A percentile compares a stretch with the other conserved stretches of the same genome.
Conservation (phyloP, 2,113 vertebrate genomes). For the Xenus cinereus region DNA sequence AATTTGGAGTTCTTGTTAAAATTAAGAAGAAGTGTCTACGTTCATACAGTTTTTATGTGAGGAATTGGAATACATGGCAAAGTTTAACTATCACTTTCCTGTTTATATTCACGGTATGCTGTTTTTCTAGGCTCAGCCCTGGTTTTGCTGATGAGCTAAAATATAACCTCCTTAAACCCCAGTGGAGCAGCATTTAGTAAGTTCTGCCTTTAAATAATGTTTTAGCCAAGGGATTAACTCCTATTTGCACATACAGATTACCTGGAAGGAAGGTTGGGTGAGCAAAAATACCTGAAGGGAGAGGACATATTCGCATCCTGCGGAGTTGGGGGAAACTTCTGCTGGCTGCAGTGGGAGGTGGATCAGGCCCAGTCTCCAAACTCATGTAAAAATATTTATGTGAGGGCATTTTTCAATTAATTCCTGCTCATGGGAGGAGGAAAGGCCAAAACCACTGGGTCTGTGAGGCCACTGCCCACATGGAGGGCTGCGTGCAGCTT, state of each 20-base stretch:
- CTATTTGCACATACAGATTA: slow-evolving; percentile 27
- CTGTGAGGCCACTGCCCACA: neutral
- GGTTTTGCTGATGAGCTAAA: slow-evolving; percentile 59
- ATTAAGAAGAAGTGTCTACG: neutral
- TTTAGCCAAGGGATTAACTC: slow-evolving; percentile 28
- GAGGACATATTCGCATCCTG: neutral
- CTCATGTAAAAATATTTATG: neutral
- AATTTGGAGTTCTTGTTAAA: neutral
- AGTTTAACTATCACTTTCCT: slow-evolving; percentile 28
- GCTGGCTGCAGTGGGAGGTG: neutral
- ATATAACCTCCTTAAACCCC: slow-evolving; percentile 29
- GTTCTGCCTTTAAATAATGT: slow-evolving; percentile 35
- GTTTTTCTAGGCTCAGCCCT: slow-evolving; percentile 51
- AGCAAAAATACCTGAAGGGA: neutral
- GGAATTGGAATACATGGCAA: neutral
- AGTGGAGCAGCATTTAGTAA: slow-evolving; percentile 26
- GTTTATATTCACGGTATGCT: slow-evolving; percentile 36
- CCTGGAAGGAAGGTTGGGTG: neutral
- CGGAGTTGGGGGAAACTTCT: neutral
- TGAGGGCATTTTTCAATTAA: slow-evolving; percentile 1
- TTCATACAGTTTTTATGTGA: neutral
- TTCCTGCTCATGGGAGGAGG: neutral
- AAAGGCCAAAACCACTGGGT: neutral
- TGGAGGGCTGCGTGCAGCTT: neutral
- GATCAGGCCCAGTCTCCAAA: neutral